Evolutionary conservation across 2,113 vertebrate genomes (phyloP).

Genomic region (Felis catus): DNA sequence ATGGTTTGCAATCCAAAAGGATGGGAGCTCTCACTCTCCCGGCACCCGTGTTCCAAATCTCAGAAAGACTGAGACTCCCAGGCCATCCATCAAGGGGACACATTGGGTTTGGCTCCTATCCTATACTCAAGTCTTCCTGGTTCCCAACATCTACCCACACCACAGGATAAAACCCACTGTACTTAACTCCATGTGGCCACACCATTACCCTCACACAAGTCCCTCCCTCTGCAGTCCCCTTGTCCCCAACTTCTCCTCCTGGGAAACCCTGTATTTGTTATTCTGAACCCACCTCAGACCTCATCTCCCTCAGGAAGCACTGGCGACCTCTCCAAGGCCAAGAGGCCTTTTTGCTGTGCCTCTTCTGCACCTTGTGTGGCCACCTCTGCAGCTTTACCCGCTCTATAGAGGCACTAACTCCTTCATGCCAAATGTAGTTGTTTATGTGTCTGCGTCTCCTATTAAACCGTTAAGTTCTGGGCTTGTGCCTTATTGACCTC

Average conservation of each 20-base stretch:
- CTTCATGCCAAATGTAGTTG: not conserved
- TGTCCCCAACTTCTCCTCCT: not conserved
- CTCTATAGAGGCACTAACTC: not conserved
- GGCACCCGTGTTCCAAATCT: not conserved
- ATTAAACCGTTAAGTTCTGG: not conserved
- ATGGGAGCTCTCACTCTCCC: not conserved
- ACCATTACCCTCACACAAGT: not conserved
- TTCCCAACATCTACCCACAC: not conserved
- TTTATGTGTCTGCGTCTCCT: not conserved
- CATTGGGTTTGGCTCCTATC: not conserved
- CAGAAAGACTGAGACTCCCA: not conserved
- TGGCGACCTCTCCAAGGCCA: not conserved
- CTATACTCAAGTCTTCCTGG: not conserved
- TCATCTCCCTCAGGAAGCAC: not conserved
- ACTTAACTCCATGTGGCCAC: not conserved
- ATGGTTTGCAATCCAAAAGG: not conserved
- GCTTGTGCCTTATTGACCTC: not conserved
- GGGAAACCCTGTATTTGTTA: not conserved
- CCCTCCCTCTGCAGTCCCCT: not conserved
- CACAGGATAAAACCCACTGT: not conserved
- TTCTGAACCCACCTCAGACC: not conserved
- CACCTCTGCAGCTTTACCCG: not conserved
- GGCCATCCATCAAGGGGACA: not conserved
- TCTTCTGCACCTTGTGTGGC: not conserved
- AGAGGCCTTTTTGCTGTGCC: not conserved